phyloP scores from a whole-genome alignment of 2,113 vertebrate species.

The Bostrychus sinensis region DNA sequence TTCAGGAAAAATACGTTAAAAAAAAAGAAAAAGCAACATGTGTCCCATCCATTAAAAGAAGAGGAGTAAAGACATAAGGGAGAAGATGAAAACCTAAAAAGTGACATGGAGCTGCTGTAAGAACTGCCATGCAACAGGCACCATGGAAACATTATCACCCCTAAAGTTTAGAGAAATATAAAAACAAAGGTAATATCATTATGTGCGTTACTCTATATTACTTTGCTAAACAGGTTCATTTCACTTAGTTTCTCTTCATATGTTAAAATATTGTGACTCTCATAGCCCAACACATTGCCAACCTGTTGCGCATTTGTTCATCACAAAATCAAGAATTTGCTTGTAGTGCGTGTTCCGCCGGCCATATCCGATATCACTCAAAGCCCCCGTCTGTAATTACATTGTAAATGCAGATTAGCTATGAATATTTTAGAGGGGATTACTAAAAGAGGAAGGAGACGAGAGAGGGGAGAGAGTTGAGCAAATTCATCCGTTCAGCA shows the following conservation, averaged over 20 bases:
- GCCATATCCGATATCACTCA: slow-evolving; percentile 74
- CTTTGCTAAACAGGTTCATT: too few species aligned
- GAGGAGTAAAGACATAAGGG: not conserved
- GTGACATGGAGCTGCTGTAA: not conserved
- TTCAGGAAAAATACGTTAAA: too few species aligned
- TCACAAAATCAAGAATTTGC: slow-evolving; percentile 65
- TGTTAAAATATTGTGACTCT: not conserved
- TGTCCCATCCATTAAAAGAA: not conserved
- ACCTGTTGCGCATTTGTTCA: slow-evolving; percentile 55
- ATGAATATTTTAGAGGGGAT: slow-evolving; percentile 80
- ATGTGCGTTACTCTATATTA: too few species aligned
- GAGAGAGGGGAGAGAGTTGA: slow-evolving; percentile 40
- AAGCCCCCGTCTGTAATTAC: slow-evolving; percentile 74
- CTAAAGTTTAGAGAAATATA: not conserved
- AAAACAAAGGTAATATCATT: too few species aligned
- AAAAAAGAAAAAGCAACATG: too few species aligned
- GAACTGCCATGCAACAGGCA: not conserved
- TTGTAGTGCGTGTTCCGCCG: slow-evolving; percentile 45
- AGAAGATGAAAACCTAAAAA: too few species aligned
- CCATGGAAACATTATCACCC: not conserved
- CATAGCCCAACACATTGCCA: not conserved
- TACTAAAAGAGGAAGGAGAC: slow-evolving; percentile 75
- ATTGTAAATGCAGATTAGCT: slow-evolving; percentile 80
- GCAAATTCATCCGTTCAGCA: slow-evolving; percentile 64
- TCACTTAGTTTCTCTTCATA: not conserved